phyloP scores from a whole-genome alignment of 37 sponge, comb jelly and placozoan species.

The Oopsacas minuta region DNA sequence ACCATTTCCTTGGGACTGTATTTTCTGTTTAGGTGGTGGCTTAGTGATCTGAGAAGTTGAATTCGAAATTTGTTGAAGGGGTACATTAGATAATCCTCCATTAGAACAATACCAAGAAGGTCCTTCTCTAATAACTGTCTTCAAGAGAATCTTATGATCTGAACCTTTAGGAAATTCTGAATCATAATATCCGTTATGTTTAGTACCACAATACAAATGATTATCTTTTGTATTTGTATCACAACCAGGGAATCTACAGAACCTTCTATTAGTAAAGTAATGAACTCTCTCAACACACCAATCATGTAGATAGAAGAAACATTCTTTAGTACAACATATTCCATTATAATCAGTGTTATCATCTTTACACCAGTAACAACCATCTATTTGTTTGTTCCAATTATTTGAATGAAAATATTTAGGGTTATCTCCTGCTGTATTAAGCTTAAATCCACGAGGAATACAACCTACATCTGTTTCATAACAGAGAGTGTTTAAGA shows the following conservation, averaged over 20 bases:
- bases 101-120: neutral
- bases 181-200: neutral
- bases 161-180: neutral
- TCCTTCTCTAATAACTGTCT: neutral
- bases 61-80: neutral
- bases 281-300: slow-evolving; percentile 1
- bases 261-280: neutral
- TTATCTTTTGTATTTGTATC: neutral
- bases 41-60: neutral
- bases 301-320: neutral
- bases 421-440: neutral
- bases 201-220: neutral
- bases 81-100: no score
- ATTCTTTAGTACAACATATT: neutral
- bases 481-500: neutral
- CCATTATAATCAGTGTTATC: neutral
- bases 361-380: neutral
- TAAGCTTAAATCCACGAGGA: neutral
- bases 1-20: neutral
- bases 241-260: neutral
- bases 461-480: neutral
- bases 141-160: neutral
- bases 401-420: neutral
- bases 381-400: neutral
- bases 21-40: neutral